Evolutionary conservation across 1,140 invertebrate species (phyloP).

Genomic region (Monomorium pharaonis): DNA sequence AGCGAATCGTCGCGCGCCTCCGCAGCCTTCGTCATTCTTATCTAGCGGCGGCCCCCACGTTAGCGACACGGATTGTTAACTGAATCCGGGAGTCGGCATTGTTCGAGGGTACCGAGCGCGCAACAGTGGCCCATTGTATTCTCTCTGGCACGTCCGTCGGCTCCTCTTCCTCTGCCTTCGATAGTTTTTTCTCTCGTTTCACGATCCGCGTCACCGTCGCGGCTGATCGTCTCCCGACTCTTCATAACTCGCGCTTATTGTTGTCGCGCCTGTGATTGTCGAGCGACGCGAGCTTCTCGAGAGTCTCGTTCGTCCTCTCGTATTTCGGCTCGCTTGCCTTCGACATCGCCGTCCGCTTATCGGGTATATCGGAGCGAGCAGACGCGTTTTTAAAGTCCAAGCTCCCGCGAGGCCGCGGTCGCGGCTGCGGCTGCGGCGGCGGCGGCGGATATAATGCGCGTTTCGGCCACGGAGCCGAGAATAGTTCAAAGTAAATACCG

Average conservation of each 20-base stretch:
- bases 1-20: slow-evolving; percentile 41
- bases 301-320: background rate
- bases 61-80: slow-evolving; percentile 76
- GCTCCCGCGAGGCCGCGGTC: slow-evolving; percentile 8
- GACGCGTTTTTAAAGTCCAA: slow-evolving; percentile 29
- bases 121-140: slow-evolving; percentile 77
- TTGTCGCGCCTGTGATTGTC: slow-evolving; percentile 3
- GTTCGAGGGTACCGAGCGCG: slow-evolving; percentile 69
- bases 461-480: slow-evolving; percentile 69
- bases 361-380: slow-evolving; percentile 53
- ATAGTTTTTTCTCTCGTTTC: slow-evolving; percentile 68
- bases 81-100: slow-evolving; percentile 76
- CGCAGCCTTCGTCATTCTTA: slow-evolving; percentile 70
- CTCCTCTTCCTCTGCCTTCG: slow-evolving; percentile 48
- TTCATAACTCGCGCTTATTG: slow-evolving; percentile 15
- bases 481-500: slow-evolving; percentile 76
- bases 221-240: slow-evolving; percentile 27
- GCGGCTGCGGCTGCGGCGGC: background rate
- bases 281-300: background rate
- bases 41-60: slow-evolving; percentile 72
- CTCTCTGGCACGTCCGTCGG: slow-evolving; percentile 63
- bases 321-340: background rate
- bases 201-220: slow-evolving; percentile 47
- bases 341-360: slow-evolving; percentile 42
- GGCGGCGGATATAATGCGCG: slow-evolving; percentile 68